Evolutionary conservation across 2,888 invertebrate species (phyloP).

Genomic region (Halocaridina rubra): DNA sequence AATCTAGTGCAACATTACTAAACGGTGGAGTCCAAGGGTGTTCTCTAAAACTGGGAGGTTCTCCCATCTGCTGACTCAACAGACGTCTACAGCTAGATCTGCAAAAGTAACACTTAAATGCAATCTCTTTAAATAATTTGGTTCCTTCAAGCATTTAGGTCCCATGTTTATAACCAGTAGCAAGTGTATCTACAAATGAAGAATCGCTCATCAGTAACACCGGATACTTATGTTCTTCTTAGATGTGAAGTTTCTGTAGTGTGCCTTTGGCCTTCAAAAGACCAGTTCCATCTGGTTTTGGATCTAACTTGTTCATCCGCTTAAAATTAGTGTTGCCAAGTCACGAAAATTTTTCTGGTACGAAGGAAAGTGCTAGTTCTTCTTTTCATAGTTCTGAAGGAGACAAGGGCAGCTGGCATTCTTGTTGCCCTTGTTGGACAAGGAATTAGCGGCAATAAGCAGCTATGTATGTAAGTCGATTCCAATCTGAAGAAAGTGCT

Average conservation of each 20-base stretch:
- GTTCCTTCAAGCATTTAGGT: too few relatives aligned
- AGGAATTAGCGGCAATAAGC: background rate
- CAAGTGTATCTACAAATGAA: too few relatives aligned
- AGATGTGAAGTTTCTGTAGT: background rate
- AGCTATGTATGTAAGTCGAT: background rate
- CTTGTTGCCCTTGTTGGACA: background rate
- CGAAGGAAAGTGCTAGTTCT: background rate
- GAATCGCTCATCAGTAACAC: background rate
- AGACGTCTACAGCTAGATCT: too few relatives aligned
- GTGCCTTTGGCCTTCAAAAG: background rate
- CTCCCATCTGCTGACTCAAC: too few relatives aligned
- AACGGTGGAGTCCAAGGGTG: background rate
- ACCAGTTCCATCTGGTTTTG: too few relatives aligned
- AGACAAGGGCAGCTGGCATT: background rate
- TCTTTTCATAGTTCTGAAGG: background rate
- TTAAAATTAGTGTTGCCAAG: background rate
- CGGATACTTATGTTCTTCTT: background rate
- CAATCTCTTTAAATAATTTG: too few relatives aligned
- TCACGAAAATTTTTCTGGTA: background rate
- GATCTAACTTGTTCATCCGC: background rate
- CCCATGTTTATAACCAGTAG: too few relatives aligned
- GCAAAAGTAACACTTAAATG: too few relatives aligned
- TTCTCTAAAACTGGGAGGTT: too few relatives aligned
- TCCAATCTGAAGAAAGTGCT: too few relatives aligned
- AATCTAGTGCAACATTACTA: background rate